A percentile compares a stretch with the other conserved stretches of the same genome.
These are phyloP conservation scores for Pangasius macronema DNA, from an alignment of 2,797 vertebrate genomes.

Conservation along the genomic window DNA sequence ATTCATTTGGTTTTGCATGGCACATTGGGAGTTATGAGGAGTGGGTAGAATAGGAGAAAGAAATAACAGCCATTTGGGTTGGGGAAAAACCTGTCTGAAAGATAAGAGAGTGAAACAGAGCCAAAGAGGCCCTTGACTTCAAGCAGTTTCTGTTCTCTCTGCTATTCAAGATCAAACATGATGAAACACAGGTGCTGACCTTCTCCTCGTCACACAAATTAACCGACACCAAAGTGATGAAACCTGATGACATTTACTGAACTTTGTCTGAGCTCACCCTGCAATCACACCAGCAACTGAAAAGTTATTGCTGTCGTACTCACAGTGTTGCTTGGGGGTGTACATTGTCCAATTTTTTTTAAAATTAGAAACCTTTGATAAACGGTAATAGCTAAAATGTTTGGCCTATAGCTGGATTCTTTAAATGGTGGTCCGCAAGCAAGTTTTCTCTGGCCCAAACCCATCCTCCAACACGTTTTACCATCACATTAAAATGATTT, in stretches of 20 bases:
- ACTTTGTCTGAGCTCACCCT: conserved; percentile 24
- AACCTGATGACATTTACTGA: conserved; percentile 48
- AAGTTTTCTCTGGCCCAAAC: not conserved
- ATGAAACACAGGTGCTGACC: conserved; percentile 48
- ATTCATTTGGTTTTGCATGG: not conserved
- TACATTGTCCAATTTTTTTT: not conserved
- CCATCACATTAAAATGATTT: not conserved
- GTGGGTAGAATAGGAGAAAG: not conserved
- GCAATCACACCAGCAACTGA: conserved; percentile 34
- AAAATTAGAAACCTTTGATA: not conserved
- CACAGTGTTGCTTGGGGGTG: not conserved
- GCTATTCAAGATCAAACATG: conserved; percentile 30
- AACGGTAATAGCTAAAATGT: not conserved
- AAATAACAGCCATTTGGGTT: not conserved
- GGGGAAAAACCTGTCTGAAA: not conserved
- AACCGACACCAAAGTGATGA: conserved; percentile 32
- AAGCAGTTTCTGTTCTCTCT: conserved; percentile 11
- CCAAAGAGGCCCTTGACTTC: conserved; percentile 16
- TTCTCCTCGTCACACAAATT: conserved; percentile 38
- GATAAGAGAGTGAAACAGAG: not conserved
- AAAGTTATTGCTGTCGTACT: not conserved
- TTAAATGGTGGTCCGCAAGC: not conserved
- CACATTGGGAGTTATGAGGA: not conserved
- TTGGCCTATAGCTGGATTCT: not conserved
- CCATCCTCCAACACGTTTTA: not conserved